Evolutionary conservation across 2,888 invertebrate genomes (phyloP), one percentile per base, ranked within the genome.

Genomic region (Ophioninae sp.): DNA sequence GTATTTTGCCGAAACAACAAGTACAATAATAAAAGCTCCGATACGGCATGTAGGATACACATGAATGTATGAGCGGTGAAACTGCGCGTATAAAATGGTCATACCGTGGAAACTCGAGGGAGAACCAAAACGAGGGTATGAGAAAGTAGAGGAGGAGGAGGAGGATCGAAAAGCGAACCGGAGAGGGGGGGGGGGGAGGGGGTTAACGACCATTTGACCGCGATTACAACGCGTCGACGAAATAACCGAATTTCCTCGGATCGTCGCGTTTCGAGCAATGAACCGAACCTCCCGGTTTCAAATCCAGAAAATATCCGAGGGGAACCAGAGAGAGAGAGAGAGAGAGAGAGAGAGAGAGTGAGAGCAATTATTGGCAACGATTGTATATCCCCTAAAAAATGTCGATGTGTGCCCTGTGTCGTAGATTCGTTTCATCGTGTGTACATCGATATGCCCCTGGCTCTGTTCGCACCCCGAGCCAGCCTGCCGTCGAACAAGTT

Each of bases 221-320:
- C 89, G 88, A 90, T 89, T 89, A 88, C 89, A 88, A 88, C 88
- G 88, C 87, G 85, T 83, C 84, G 78, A 86, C 87, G 90, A 88
- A 89, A 90, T 90, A 90, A 90, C 88, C 88, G 88, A 89, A 90
- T 90, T 90, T 89, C 87, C 89, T 71, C 85, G 86, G 84, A 82
- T 86, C 85, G 84, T 83, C 86, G 82, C 87, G 84, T 85, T 72
- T 79, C 82, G 83, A 83, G 82, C 83, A 83, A 87, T 87, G 84
- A 85, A 87, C 85, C 85, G 85, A 64, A 67, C 61, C 20, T 69
- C 20, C 39, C 64, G 63, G 77, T 79, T 76, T 65, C 81, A 68
- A 78, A 83, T 72, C 69, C 81, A 73, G 72, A 69, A 41, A 71
- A 75, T 73, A 79, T 64, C 9, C 20, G 59, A 74, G 68, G 74